Percentiles rank a stretch among this genome's conserved stretches.
Conservation (phyloP, 1,140 invertebrate genomes). For the Dendrolimus punctatus region DNA sequence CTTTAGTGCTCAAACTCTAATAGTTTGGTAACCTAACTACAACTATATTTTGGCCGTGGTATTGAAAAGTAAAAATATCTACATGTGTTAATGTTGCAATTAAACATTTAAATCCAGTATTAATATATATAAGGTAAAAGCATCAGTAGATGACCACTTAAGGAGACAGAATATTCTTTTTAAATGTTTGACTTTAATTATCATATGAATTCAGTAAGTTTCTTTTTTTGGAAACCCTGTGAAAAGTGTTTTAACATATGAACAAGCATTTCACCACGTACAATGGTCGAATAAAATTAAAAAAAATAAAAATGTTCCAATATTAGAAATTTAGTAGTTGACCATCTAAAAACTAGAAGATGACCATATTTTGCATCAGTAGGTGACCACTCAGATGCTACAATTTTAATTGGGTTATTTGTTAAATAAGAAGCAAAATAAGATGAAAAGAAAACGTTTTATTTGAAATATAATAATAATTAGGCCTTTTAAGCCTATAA, state of each 20-base stretch:
- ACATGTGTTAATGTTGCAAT: no score
- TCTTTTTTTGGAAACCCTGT: conserved; percentile 10
- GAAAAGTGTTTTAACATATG: conserved; percentile 14
- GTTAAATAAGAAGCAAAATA: conserved; percentile 18
- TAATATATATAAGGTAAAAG: no score
- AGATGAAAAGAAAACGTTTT: conserved; percentile 10
- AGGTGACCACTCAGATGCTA: conserved; percentile 14
- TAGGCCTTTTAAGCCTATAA: no score
- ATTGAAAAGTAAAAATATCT: no score
- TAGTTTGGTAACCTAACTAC: no score
- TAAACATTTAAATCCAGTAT: no score
- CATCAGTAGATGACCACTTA: conserved; percentile 7
- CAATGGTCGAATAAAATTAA: conserved; percentile 17
- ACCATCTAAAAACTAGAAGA: conserved; percentile 13
- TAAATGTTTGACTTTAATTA: conserved; percentile 7
- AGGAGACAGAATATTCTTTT: conserved; percentile 7
- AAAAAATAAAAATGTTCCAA: conserved; percentile 8
- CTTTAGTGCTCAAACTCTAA: no score
- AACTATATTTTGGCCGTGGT: no score
- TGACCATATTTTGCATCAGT: conserved; percentile 18
- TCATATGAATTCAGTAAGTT: conserved; percentile 9
- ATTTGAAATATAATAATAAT: conserved; percentile 27
- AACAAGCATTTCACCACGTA: conserved; percentile 13
- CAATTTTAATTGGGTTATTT: conserved; percentile 14
- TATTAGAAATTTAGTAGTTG: conserved; percentile 17